Percentiles rank a stretch among this genome's conserved stretches.
These are phyloP conservation scores for Orius laevigatus DNA, from an alignment of 1,140 invertebrate genomes.

Conservation along the genomic window DNA sequence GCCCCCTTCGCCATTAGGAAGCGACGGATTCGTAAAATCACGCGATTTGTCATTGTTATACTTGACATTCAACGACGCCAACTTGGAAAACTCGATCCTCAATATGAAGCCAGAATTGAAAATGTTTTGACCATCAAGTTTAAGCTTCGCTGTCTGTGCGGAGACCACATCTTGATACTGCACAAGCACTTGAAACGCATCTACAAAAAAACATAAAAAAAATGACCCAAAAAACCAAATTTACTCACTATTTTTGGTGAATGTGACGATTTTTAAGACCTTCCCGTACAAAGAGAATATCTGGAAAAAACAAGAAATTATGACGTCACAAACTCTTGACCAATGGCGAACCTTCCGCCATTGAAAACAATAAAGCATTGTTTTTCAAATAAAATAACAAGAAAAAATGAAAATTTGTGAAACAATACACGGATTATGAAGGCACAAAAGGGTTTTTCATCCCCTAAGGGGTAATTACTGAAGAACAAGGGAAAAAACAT, in stretches of 20 bases:
- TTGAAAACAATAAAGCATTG: neutral
- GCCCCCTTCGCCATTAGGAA: conserved; percentile 79
- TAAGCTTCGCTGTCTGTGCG: conserved; percentile 87
- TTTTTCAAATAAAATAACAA: too few species aligned
- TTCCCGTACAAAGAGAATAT: conserved; percentile 96
- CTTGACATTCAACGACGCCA: conserved; percentile 93
- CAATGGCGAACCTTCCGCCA: too few species aligned
- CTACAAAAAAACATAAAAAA: conserved; percentile 43
- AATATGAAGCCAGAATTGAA: conserved; percentile 99
- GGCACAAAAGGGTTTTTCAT: too few species aligned
- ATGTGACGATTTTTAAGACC: conserved; percentile 97
- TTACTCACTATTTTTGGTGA: conserved; percentile 96
- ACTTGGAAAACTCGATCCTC: conserved; percentile 96
- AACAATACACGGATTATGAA: too few species aligned
- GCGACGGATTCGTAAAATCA: conserved; percentile 94
- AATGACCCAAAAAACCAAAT: conserved; percentile 8
- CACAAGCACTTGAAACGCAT: conserved; percentile 97
- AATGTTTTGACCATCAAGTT: conserved; percentile 94
- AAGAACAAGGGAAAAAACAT: too few species aligned
- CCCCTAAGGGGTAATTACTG: too few species aligned
- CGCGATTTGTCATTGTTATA: conserved; percentile 99
- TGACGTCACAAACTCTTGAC: neutral
- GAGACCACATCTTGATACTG: conserved; percentile 93
- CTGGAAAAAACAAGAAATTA: conserved; percentile 40
- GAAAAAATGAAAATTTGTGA: too few species aligned